A percentile compares a stretch with the other conserved stretches of the same genome.
These are phyloP conservation scores for Psittacula derbiana DNA, from an alignment of 2,797 vertebrate species.

Conservation along the genomic window DNA sequence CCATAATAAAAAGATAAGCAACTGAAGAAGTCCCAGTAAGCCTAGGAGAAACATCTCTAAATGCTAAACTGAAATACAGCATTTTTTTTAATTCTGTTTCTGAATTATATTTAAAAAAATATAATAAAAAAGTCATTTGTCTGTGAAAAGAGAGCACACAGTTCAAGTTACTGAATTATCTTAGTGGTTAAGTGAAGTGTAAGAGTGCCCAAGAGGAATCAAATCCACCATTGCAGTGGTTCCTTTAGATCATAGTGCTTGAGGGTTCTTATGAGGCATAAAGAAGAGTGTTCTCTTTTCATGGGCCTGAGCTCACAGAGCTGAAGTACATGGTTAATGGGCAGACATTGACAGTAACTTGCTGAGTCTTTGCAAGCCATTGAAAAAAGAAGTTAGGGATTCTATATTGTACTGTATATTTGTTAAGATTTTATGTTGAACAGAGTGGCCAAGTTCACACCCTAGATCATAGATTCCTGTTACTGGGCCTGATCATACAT, in stretches of 20 bases:
- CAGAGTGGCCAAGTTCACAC: not conserved
- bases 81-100: not conserved
- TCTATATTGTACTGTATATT: not conserved
- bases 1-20: not conserved
- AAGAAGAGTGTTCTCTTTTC: not conserved
- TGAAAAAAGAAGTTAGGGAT: not conserved
- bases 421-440: not conserved
- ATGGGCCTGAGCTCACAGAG: not conserved
- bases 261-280: not conserved
- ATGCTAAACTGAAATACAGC: not conserved
- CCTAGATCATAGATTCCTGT: not conserved
- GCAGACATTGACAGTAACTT: not conserved
- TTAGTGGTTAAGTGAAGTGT: not conserved
- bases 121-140: not conserved
- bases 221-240: not conserved
- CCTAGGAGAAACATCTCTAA: not conserved
- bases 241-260: not conserved
- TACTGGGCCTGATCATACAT: not conserved
- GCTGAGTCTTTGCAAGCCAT: not conserved
- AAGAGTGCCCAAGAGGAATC: not conserved
- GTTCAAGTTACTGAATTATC: constrained; percentile 22
- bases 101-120: not conserved
- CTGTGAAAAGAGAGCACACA: constrained; percentile 1
- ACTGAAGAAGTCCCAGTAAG: not conserved
- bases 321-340: constrained; percentile 53